Conservation (phyloP, 2,113 vertebrate species). For the Tonatia bakeri region DNA sequence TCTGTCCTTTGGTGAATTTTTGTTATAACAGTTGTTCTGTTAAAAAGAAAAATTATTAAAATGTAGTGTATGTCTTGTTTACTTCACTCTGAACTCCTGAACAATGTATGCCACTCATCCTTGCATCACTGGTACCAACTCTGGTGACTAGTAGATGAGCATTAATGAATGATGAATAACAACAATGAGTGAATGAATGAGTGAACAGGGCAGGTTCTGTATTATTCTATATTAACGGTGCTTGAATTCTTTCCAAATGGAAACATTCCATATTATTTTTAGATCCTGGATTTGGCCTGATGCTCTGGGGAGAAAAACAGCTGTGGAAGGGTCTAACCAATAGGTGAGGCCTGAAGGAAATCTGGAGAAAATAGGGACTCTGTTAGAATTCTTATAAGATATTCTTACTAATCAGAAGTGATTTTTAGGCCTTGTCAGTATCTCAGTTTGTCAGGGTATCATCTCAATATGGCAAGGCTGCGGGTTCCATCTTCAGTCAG, state of each 20-base stretch:
- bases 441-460: too few relatives aligned
- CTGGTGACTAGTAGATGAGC: background rate
- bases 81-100: background rate
- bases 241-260: background rate
- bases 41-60: slow-evolving; percentile 36
- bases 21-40: background rate
- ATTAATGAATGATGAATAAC: background rate
- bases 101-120: background rate
- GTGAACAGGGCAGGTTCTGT: background rate
- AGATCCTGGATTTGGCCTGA: background rate
- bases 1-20: background rate
- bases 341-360: background rate
- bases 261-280: background rate
- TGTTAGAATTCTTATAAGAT: background rate
- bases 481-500: too few relatives aligned
- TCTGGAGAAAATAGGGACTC: background rate
- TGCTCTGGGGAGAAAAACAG: background rate
- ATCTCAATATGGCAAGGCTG: too few relatives aligned
- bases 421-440: too few relatives aligned
- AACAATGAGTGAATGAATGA: background rate
- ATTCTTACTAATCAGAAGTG: background rate
- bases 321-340: background rate
- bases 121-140: background rate
- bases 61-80: background rate
- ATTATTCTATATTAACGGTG: slow-evolving; percentile 7